Conservation (phyloP, 1,140 invertebrate species). For the Neodiprion pinetum region DNA sequence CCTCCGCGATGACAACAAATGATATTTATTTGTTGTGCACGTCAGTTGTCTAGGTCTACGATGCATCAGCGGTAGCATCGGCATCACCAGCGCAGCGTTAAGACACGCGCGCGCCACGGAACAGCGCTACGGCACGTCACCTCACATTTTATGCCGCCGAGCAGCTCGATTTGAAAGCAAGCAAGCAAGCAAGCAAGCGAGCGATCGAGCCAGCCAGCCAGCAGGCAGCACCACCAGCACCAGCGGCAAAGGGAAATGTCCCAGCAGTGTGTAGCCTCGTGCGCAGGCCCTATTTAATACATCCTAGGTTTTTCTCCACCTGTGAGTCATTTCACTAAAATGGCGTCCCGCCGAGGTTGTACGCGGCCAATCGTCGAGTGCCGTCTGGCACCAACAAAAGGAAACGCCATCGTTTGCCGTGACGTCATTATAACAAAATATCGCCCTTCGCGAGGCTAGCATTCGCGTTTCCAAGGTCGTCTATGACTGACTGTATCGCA, state of each 20-base stretch:
- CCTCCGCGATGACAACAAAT: too few relatives aligned
- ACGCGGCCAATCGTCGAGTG: constrained; percentile 12
- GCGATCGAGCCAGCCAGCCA: too few relatives aligned
- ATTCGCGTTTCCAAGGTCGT: constrained; percentile 19
- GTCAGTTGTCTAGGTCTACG: too few relatives aligned
- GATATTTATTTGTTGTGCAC: too few relatives aligned
- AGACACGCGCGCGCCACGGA: constrained; percentile 18
- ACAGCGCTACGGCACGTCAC: constrained; percentile 6
- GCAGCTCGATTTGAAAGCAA: constrained; percentile 12
- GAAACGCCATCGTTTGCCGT: constrained; percentile 1
- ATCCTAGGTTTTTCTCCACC: constrained; percentile 18
- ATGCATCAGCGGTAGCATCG: background rate
- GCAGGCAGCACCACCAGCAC: too few relatives aligned
- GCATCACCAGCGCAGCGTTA: background rate
- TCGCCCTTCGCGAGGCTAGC: constrained; percentile 2
- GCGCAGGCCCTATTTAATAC: constrained; percentile 12
- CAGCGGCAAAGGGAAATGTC: background rate
- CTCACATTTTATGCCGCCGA: constrained; percentile 20
- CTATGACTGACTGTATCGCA: background rate
- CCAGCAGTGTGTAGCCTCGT: constrained; percentile 11
- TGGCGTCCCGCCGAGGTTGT: constrained; percentile 6
- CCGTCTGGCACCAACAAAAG: constrained; percentile 17
- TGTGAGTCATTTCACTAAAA: constrained; percentile 17
- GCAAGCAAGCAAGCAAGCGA: background rate
- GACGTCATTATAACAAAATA: constrained; percentile 10